Evolutionary conservation across 2,888 invertebrate genomes (phyloP), one percentile per base, ranked within the genome.

Genomic region (Ormyrus nitidulus): DNA sequence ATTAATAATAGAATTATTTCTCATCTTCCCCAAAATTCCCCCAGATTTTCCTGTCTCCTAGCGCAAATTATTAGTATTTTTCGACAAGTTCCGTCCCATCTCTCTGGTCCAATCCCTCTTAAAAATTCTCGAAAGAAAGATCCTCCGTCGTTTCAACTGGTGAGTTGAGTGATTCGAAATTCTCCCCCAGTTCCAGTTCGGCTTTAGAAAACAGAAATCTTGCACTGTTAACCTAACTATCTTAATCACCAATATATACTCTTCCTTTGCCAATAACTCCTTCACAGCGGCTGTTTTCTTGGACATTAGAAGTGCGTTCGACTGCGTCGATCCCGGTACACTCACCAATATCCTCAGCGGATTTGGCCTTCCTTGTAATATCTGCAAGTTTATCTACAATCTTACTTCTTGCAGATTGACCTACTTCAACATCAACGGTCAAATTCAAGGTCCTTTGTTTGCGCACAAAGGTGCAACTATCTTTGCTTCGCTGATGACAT

Each of bases 351-450:
- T 11, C 6, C 58, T 58, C 0, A 10, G 58, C 8, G 58, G 11
- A 8, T 0, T 58, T 5, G 58, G n/a, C 58, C 58, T n/a, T 6
- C 58, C 58, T 8, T 8, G 1, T 8, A 58, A 58, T 1, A n/a
- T 58, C 58, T 66, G 66, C 19, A 66, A 66, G 34, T 51, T 51
- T 10, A 19, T 51, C 1, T 51, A 66, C 10, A 66, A 66, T 49
- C 8, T 66, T 7, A 66, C 49, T 6, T 49, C 51, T 13, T 44
- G 8, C 0, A 49, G 51, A 49, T 66, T 51, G 4, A 19, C 51
- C 7, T 19, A 13, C 51, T 66, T 66, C 6, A 51, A 66, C 8
- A 66, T 51, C 5, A 53, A 53, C 53, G 53, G 53, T 10, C 8
- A 53, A 9, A 53, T 53, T 53, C 10, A 6, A 9, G 53, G 53